Conservation (phyloP, 2,888 invertebrate genomes). For the Portevinia maculata region DNA sequence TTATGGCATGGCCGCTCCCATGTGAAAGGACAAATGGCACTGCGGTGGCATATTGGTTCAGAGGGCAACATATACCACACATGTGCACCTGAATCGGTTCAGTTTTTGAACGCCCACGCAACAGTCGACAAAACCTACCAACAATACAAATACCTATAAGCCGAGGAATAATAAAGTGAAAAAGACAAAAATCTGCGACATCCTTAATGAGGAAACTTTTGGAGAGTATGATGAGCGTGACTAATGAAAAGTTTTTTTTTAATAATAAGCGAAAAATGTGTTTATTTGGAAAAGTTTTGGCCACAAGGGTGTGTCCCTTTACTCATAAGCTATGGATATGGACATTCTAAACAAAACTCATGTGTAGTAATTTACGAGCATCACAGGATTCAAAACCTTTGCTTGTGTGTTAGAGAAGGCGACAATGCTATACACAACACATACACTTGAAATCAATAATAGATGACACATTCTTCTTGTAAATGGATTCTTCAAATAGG, state of each 20-base stretch:
- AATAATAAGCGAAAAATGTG: conserved; percentile 63
- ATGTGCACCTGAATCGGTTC: conserved; percentile 38
- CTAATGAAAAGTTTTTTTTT: conserved; percentile 61
- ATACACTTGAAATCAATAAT: conserved; percentile 43
- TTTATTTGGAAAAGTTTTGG: conserved; percentile 56
- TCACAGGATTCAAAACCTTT: conserved; percentile 43
- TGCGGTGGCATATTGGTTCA: neutral
- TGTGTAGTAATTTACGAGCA: conserved; percentile 21
- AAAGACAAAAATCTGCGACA: conserved; percentile 44
- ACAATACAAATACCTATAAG: conserved; percentile 40
- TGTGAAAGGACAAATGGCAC: neutral
- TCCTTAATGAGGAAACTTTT: conserved; percentile 70
- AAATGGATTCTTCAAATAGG: conserved; percentile 30
- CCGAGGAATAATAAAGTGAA: conserved; percentile 35
- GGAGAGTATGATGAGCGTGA: conserved; percentile 55
- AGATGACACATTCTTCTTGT: conserved; percentile 2
- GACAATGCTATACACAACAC: too few relatives aligned
- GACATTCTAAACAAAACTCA: neutral
- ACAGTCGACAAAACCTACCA: neutral
- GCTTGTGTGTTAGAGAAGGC: too few relatives aligned
- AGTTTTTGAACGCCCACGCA: conserved; percentile 15
- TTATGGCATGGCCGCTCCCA: too few relatives aligned
- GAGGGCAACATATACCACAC: conserved; percentile 23
- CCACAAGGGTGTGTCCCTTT: conserved; percentile 42
- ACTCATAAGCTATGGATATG: conserved; percentile 1